phyloP scores from a whole-genome alignment of 2,888 invertebrate genomes.

The Aricia artaxerxes region DNA sequence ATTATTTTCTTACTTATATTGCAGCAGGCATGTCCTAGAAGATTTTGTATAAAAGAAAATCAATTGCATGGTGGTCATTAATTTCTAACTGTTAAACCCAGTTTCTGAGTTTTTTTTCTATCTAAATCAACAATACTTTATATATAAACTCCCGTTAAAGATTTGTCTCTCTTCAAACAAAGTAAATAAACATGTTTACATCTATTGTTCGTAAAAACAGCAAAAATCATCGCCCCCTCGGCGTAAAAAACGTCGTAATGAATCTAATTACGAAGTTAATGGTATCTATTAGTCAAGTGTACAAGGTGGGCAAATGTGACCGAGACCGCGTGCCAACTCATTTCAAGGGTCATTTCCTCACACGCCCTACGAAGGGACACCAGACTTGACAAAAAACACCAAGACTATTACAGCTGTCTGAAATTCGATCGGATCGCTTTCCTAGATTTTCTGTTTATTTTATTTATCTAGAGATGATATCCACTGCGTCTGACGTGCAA shows the following conservation, averaged over 20 bases:
- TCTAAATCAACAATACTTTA: no score
- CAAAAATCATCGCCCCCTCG: not conserved
- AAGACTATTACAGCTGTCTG: constrained; percentile 55
- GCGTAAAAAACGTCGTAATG: constrained; percentile 14
- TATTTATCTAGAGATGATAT: no score
- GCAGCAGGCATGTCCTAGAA: no score
- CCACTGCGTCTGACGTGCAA: no score
- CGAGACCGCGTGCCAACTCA: constrained; percentile 61
- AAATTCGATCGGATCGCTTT: constrained; percentile 47
- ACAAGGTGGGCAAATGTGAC: constrained; percentile 72
- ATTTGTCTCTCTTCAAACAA: not conserved
- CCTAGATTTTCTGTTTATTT: not conserved
- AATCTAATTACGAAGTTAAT: constrained; percentile 50
- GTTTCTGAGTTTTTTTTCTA: no score
- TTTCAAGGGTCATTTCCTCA: constrained; percentile 76
- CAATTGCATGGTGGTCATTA: no score
- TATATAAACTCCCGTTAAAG: not conserved
- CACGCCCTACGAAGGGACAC: constrained; percentile 57
- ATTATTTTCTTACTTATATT: no score
- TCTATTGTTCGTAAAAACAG: not conserved
- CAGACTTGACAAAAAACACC: constrained; percentile 55
- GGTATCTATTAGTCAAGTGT: constrained; percentile 68
- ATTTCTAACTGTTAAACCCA: no score
- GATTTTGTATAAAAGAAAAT: no score
- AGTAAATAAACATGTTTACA: not conserved